phyloP scores from a whole-genome alignment of 2,113 vertebrate species.

The Rhinolophus ferrumequinum region DNA sequence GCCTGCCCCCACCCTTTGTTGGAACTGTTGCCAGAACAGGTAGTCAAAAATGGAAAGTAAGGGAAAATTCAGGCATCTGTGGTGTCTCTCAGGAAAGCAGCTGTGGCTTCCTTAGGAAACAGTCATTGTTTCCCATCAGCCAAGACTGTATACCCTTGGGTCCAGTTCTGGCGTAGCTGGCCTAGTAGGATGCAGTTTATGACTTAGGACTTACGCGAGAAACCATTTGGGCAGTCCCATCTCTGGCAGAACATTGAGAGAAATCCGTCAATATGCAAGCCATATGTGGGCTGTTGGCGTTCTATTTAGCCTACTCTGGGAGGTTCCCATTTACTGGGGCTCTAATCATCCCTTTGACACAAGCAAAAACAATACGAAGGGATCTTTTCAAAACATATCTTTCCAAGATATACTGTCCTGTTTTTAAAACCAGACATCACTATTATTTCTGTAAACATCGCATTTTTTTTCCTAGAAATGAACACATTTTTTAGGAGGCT shows the following conservation, averaged over 20 bases:
- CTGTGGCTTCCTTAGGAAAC: slow-evolving; percentile 92
- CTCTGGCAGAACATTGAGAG: slow-evolving; percentile 86
- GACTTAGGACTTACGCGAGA: slow-evolving; percentile 88
- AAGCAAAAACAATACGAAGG: slow-evolving; percentile 82
- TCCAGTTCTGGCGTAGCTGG: slow-evolving; percentile 88
- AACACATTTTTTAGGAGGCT: not conserved
- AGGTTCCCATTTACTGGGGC: slow-evolving; percentile 83
- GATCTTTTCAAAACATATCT: slow-evolving; percentile 74
- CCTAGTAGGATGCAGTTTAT: slow-evolving; percentile 94
- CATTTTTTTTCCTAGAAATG: not conserved
- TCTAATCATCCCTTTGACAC: slow-evolving; percentile 85
- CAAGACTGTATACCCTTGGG: slow-evolving; percentile 88
- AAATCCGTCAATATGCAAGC: slow-evolving; percentile 85
- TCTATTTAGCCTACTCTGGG: slow-evolving; percentile 85
- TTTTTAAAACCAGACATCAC: slow-evolving; percentile 62
- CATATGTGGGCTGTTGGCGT: slow-evolving; percentile 87
- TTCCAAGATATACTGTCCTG: slow-evolving; percentile 57
- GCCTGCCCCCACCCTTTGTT: slow-evolving; percentile 73
- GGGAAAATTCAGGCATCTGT: slow-evolving; percentile 86
- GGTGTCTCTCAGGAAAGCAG: slow-evolving; percentile 90
- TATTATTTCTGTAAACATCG: slow-evolving; percentile 56
- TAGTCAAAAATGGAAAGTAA: slow-evolving; percentile 87
- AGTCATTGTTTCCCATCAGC: slow-evolving; percentile 91
- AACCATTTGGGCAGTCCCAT: slow-evolving; percentile 83
- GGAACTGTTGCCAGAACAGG: slow-evolving; percentile 89